Percentiles rank a stretch among this genome's conserved stretches.
Evolutionary conservation across 2,888 invertebrate species (phyloP).

Genomic region (Lysandra bellargus): DNA sequence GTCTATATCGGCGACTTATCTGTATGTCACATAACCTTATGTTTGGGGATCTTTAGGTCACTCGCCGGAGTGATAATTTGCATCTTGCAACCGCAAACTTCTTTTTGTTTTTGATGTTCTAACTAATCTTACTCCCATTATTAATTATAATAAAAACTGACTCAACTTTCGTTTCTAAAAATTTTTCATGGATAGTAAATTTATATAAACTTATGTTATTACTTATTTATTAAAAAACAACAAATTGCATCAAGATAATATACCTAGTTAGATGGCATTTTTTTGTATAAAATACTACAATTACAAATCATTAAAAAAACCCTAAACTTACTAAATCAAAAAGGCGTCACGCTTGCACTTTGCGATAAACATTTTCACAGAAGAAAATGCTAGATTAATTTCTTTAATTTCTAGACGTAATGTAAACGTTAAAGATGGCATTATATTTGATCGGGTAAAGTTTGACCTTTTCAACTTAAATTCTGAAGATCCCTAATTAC

Average conservation of each 20-base stretch:
- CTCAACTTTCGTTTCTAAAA: no score
- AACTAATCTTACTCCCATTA: no score
- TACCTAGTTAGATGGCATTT: no score
- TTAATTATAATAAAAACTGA: no score
- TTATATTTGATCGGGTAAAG: neutral
- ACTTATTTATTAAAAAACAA: no score
- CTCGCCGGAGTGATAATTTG: neutral
- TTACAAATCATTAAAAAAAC: neutral
- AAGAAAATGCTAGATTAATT: neutral
- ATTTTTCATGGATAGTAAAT: no score
- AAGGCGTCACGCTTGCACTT: neutral
- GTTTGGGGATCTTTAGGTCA: constrained; percentile 13
- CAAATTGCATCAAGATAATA: no score
- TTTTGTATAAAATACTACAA: no score
- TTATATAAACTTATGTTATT: no score
- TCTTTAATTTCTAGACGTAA: neutral
- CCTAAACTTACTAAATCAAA: neutral
- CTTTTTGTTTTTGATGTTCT: no score
- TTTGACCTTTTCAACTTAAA: no score
- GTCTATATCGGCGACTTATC: neutral
- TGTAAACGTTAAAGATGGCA: neutral
- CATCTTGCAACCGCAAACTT: neutral
- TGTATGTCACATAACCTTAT: neutral
- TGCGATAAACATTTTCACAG: neutral
- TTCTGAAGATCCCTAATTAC: no score